Evolutionary conservation across 2,113 vertebrate genomes (phyloP), one percentile per base, ranked within the genome.

Genomic region (Hydrolagus affinis): DNA sequence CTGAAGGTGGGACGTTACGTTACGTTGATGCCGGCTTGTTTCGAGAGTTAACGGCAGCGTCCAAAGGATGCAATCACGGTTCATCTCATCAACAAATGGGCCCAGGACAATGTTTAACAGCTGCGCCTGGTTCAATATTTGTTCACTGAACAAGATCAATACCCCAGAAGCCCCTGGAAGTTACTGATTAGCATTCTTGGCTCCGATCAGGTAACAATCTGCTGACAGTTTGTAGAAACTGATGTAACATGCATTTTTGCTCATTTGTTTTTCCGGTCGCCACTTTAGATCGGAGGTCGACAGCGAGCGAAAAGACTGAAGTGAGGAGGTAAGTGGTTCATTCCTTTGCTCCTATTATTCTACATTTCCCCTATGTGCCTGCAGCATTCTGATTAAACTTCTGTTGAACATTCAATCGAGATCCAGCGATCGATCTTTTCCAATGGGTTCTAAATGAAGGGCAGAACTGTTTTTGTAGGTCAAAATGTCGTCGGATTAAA

Each of bases 81-180:
- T 44, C 44, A 1, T 44, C 44, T 44, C 1, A 44, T 44, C 1
- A 44, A 44, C 44, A 44, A 44, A 57, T 0, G 56, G 17, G 3
- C 23, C 23, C 75, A 23, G 56, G 76, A 21, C 25, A 60, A 78
- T 78, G 76, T 78, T 78, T 78, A 78, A 60, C 76, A 23, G 23
- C 10, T 10, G 9, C n/a, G 21, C n/a, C n/a, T 77, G 74, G 21
- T 57, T 78, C 75, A 77, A 62, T 78, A 23, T 78, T 78, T 78
- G 21, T 78, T 23, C 4, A 78, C 56, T 0, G 76, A 78, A 14
- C 12, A 23, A 59, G 23, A 23, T 62, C 25, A 57, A 78, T 78
- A 60, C 25, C n/a, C 25, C 4, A 73, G 30, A 15, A 57, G n/a
- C 10, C 57, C 57, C 15, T 21, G 76, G 21, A n/a, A 44, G 8